phyloP scores from a whole-genome alignment of 2,113 vertebrate genomes.

The Cyrtonyx montezumae region DNA sequence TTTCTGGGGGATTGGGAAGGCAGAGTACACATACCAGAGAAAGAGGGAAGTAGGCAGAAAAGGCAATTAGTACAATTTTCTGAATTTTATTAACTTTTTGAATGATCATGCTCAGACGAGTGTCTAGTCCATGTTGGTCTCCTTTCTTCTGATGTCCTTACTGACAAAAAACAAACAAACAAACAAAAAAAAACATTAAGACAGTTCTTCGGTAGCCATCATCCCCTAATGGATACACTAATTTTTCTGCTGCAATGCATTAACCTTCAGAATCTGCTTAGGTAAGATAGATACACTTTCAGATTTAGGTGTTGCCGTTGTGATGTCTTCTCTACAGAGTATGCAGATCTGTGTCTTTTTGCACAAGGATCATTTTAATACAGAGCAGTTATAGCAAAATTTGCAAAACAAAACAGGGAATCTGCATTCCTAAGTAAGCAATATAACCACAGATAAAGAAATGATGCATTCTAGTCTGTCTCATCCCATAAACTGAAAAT shows the following conservation, averaged over 20 bases:
- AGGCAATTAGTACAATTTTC: neutral
- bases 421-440: slow-evolving; percentile 31
- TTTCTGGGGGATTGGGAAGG: neutral
- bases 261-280: neutral
- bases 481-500: slow-evolving; percentile 67
- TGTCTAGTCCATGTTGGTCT: neutral
- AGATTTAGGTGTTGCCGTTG: neutral
- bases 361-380: neutral
- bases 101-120: neutral
- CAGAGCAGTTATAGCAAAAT: slow-evolving; percentile 1
- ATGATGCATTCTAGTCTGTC: slow-evolving; percentile 58
- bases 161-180: neutral
- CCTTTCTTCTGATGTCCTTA: neutral
- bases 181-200: neutral
- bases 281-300: neutral
- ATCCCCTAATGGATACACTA: neutral
- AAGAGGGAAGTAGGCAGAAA: neutral
- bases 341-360: neutral
- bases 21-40: neutral
- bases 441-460: slow-evolving; percentile 52
- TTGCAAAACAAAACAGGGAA: neutral
- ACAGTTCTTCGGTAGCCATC: neutral
- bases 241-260: neutral
- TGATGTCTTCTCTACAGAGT: neutral
- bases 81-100: neutral